Evolutionary conservation across 2,113 vertebrate species (phyloP), one percentile per base, ranked within the genome.

Genomic region (Campylomormyrus tamandua): DNA sequence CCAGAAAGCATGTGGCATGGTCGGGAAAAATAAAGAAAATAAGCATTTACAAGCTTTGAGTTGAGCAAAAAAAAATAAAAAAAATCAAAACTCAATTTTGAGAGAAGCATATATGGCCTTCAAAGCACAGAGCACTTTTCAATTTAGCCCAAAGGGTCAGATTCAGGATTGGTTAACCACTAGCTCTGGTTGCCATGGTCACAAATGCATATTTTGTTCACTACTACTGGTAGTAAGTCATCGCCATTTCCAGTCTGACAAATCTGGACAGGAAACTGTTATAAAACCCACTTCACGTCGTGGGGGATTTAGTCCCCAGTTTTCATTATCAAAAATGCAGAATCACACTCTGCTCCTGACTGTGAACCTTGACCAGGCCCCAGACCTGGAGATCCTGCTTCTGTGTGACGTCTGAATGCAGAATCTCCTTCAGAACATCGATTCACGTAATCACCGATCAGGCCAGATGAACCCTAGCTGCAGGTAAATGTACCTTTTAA

Each of bases 121-220:
- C 56, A 66, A 90, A 84, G 50, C 48, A 87, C 85, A 87, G 85
- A 87, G 27, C 85, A 87, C 85, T 87, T 87, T 87, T 87, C 46
- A 87, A 87, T 52, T 87, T 35, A 50, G 27, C 31, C 50, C 17
- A 17, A 87, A 48, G 85, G 85, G 85, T 87, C 77, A 89, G 52
- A 62, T 85, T 85, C 52, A 15, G 42, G 31, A 31, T 83, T 87
- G 88, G 80, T 70, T 83, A 89, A 89, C 90, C 80, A 56, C 74
- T 27, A 88, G 80, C 88, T 48, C 83, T 48, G 53, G 90, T 90
- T 90, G 77, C 90, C 87, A 86, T 90, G 83, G 87, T 77, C 88
- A 90, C 83, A 86, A 56, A 86, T 85, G 87, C 87, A 58, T 49
- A 48, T 13, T 89, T 58, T 87, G 87, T 70, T 21, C 56, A 88